Base-by-base conservation (phyloP, 1,140 invertebrate species). In the Monochamus saltuarius region DNA sequence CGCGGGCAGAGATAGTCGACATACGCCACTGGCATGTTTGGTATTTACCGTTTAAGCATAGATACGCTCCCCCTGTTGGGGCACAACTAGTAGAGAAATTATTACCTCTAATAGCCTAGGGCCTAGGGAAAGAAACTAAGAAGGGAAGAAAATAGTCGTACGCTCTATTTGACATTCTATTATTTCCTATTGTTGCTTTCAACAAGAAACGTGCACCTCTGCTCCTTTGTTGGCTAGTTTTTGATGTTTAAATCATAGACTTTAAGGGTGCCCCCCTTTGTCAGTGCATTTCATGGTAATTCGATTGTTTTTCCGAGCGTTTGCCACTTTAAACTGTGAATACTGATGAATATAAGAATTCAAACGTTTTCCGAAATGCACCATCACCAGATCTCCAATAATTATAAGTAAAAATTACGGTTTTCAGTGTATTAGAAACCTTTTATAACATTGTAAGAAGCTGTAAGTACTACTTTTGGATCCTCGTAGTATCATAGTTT, bases 101-200 rank as follows among this genome's bases (percentile, higher is more conserved):
- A 56, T 56, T 56, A 56, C 53, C 53, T 56, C 53, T 56, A 56
- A 56, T 56, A 56, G 53, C 53, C 53, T 45, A 54, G 34, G 49
- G 22, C 22, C 22, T 29, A 29, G 22, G 53, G 53, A 45, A 56
- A 56, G 53, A 56, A 56, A 56, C 10, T 22, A 43, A 8, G 22
- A 35, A 56, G 39, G 40, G 53, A 56, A 56, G 53, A 56, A 56
- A 56, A 43, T 45, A 56, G 42, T 34, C 53, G 40, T 56, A 56
- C 53, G 53, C 53, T 45, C 53, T 45, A 56, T 56, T 56, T 56
- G 53, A 56, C 42, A 37, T 56, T 56, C 53, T 56, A 56, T 56
- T 56, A 56, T 56, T 45, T 14, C 42, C 38, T 56, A 17, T 56
- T 56, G 53, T 56, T 43, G 49, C 22, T 51, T 51, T 51, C 49